Evolutionary conservation across 1,140 invertebrate genomes (phyloP).

Genomic region (Drosophila hydei): DNA sequence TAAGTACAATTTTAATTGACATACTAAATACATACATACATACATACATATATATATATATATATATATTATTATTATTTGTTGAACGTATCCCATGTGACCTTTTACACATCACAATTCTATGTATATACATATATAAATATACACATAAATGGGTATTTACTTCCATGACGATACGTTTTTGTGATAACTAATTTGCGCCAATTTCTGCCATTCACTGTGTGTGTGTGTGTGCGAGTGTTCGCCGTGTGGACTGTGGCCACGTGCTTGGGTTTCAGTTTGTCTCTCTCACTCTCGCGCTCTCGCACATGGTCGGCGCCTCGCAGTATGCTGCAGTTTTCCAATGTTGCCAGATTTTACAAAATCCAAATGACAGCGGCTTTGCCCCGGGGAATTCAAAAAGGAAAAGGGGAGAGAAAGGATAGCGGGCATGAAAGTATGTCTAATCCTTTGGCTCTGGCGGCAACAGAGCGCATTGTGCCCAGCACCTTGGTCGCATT

Average conservation of each 20-base stretch:
- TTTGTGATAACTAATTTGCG: conserved; percentile 30
- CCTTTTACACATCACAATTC: conserved; percentile 9
- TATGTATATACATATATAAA: conserved; percentile 26
- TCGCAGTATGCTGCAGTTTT: conserved; percentile 38
- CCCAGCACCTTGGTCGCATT: conserved; percentile 35
- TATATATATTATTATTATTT: background rate
- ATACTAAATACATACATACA: too few species aligned
- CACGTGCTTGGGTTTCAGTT: conserved; percentile 23
- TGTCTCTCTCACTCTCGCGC: background rate
- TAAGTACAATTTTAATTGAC: too few species aligned
- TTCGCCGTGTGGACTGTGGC: background rate
- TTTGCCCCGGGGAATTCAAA: background rate
- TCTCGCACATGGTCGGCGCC: conserved; percentile 9
- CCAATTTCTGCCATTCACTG: conserved; percentile 13
- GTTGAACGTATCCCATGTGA: too few species aligned
- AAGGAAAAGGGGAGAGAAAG: background rate
- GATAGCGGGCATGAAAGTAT: conserved; percentile 10
- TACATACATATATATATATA: conserved; percentile 8
- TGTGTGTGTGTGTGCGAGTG: background rate
- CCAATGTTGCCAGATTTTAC: background rate
- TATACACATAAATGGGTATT: conserved; percentile 3
- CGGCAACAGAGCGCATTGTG: conserved; percentile 47
- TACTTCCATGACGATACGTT: conserved; percentile 26
- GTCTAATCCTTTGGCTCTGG: conserved; percentile 59
- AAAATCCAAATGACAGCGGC: background rate